Percentiles rank a stretch among this genome's conserved stretches.
Conservation (phyloP, 1,140 invertebrate species). For the Drosophila kanapiae region DNA sequence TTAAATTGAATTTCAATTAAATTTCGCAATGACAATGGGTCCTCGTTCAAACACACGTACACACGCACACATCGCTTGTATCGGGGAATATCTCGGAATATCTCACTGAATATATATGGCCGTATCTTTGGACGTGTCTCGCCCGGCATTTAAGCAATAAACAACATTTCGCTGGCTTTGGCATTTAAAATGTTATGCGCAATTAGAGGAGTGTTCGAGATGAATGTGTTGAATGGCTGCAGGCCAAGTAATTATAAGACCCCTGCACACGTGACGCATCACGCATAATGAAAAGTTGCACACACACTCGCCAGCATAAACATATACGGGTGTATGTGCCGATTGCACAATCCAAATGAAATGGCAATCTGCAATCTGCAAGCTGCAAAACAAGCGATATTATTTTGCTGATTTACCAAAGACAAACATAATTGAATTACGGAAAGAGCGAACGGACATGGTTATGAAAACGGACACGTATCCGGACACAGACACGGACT, state of each 20-base stretch:
- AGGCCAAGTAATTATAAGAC: constrained; percentile 45
- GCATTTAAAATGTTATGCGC: constrained; percentile 64
- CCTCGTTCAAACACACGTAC: constrained; percentile 1
- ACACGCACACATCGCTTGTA: neutral
- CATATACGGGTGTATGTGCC: neutral
- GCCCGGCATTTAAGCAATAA: constrained; percentile 45
- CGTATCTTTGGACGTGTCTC: constrained; percentile 7
- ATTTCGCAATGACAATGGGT: constrained; percentile 38
- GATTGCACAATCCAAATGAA: constrained; percentile 47
- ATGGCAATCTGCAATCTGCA: constrained; percentile 52
- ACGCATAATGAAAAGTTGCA: constrained; percentile 59
- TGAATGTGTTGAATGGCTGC: constrained; percentile 40
- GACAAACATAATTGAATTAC: constrained; percentile 82
- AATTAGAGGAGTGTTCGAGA: constrained; percentile 50
- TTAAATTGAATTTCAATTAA: constrained; percentile 79
- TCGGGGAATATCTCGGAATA: constrained; percentile 1
- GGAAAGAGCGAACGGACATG: constrained; percentile 54
- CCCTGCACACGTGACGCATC: constrained; percentile 43
- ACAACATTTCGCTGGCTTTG: constrained; percentile 39
- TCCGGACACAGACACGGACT: constrained; percentile 24
- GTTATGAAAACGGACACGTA: constrained; percentile 39
- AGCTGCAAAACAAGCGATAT: constrained; percentile 70
- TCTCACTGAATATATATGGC: neutral
- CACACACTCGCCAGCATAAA: constrained; percentile 1
- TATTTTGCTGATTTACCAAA: constrained; percentile 80